Base-by-base conservation (phyloP, 2,888 invertebrate genomes). In the Acanthoscelides obtectus region DNA sequence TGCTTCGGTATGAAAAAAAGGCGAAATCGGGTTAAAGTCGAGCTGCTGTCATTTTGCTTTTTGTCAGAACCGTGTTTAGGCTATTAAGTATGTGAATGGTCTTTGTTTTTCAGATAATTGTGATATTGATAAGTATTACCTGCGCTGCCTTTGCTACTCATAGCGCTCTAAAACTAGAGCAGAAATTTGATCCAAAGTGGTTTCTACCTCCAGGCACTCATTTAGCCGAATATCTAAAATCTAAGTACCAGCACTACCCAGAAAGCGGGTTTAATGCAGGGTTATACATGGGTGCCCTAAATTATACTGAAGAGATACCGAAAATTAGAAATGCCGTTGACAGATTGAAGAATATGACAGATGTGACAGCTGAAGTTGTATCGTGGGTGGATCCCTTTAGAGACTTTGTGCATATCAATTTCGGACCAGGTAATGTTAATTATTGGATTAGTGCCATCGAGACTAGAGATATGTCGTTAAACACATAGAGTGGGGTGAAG, bases 161-260 rank as follows among this genome's bases (percentile, higher is more conserved):
- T 78, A 90, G 91, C 63, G 86, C 90, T 69, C 84, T 90, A 70
- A 87, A 88, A 77, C 85, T 94, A 70, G 90, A 93, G 81, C 94
- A 94, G 83, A 90, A 91, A 82, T 94, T 94, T 84, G 93, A 94
- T 83, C 92, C 92, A 0, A 88, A 87, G 71, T 94, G 94, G 94
- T 94, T 94, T 81, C 87, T 94, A 72, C 94, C 94, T 0, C 88
- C 90, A 70, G 74, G 69, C 19, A 90, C 92, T 0, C 91, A 93
- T 81, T 88, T 92, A 70, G 88, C 88, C 77, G 84, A 90, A 70
- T 94, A 88, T 83, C 79, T 91, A 2, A 80, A 85, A 66, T 85
- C 87, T n/a, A 86, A 89, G 70, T 87, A 88, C 69, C 75, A 85
- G 72, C 90, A 89, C 79, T 95, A 90, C 83, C 93, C 94, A 0